These are phyloP conservation scores for Steatocranus sp. DNA, from an alignment of 2,797 vertebrate species.

Conservation along the genomic window DNA sequence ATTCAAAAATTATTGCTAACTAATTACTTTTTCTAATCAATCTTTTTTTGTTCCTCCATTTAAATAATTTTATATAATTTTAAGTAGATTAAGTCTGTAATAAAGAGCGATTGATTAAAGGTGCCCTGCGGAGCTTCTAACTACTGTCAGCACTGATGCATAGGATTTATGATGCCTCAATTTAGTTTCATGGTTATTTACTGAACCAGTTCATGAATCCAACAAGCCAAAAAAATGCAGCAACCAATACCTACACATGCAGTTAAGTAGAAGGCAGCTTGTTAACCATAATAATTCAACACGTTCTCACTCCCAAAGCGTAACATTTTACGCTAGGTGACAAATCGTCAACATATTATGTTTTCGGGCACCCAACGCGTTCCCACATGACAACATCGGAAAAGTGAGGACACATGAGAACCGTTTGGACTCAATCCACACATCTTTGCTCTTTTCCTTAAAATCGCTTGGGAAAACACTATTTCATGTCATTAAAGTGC, in stretches of 20 bases:
- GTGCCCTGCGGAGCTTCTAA: background rate
- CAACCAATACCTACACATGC: background rate
- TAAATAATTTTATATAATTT: background rate
- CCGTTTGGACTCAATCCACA: no score
- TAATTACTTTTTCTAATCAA: fast-evolving
- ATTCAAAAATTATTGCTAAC: background rate
- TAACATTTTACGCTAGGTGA: no score
- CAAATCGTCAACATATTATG: no score
- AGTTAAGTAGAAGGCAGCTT: background rate
- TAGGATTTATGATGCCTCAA: fast-evolving
- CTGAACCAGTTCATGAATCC: background rate
- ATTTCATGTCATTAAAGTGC: no score
- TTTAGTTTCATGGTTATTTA: background rate
- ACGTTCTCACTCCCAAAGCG: no score
- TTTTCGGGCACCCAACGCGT: no score
- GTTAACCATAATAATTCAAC: background rate
- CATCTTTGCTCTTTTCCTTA: no score
- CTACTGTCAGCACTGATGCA: background rate
- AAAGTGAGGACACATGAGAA: no score
- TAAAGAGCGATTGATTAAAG: background rate
- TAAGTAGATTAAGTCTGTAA: background rate
- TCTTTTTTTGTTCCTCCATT: background rate
- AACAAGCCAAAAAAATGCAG: background rate
- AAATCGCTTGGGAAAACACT: no score
- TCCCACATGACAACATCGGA: no score